Conservation (phyloP, 2,888 invertebrate species). For the Anodontia alba region DNA sequence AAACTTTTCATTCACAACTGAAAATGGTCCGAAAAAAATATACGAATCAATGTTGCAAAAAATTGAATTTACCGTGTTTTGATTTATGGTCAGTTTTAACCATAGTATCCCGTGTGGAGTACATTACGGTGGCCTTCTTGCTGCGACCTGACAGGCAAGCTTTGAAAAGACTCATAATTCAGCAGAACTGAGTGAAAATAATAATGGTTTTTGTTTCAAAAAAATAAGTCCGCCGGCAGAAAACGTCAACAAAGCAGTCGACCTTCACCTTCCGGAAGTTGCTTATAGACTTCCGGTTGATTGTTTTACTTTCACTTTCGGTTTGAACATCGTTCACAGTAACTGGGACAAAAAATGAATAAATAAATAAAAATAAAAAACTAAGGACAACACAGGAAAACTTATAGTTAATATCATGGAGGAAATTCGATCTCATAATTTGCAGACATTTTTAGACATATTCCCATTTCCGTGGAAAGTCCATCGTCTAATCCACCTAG, state of each 20-base stretch:
- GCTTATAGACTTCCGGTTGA: not conserved
- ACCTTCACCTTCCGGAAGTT: not conserved
- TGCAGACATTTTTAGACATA: too few species aligned
- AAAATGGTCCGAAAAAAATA: too few species aligned
- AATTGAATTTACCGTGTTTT: slow-evolving; percentile 18
- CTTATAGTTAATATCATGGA: too few species aligned
- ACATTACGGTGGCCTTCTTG: slow-evolving; percentile 25
- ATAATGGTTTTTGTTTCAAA: not conserved
- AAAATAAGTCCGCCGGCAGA: too few species aligned
- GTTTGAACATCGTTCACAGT: not conserved
- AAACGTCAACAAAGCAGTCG: not conserved
- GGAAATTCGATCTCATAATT: too few species aligned
- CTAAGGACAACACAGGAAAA: too few species aligned
- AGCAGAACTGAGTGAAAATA: not conserved
- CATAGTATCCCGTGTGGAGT: slow-evolving; percentile 19
- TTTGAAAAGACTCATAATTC: slow-evolving; percentile 22
- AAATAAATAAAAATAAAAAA: too few species aligned
- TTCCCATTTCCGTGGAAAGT: too few species aligned
- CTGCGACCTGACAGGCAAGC: slow-evolving; percentile 25
- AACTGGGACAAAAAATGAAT: too few species aligned
- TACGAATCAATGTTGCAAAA: too few species aligned
- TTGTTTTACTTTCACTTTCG: slow-evolving; percentile 4
- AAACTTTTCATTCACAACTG: too few species aligned
- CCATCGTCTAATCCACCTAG: too few species aligned
- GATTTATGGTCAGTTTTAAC: slow-evolving; percentile 23